These are phyloP conservation scores for Zaprionus lineosus DNA, from an alignment of 2,888 invertebrate genomes.

Conservation along the genomic window DNA sequence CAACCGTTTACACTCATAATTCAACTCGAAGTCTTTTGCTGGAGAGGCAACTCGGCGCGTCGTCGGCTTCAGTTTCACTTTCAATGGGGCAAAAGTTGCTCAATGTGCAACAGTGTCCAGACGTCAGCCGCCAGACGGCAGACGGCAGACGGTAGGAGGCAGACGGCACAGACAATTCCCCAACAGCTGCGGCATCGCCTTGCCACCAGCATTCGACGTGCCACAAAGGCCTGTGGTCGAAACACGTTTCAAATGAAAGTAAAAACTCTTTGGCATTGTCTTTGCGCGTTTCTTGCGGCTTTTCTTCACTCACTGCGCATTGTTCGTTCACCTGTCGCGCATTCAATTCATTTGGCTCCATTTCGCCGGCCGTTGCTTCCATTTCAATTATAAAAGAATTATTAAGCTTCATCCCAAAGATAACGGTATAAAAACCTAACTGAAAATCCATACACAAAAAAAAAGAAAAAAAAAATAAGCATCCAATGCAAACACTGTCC, in stretches of 20 bases:
- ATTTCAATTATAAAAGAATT: slow-evolving; percentile 67
- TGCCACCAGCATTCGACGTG: slow-evolving; percentile 20
- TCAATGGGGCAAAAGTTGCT: slow-evolving; percentile 71
- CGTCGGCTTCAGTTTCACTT: slow-evolving; percentile 64
- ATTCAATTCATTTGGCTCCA: slow-evolving; percentile 27
- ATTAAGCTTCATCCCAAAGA: slow-evolving; percentile 45
- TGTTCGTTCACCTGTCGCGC: slow-evolving; percentile 68
- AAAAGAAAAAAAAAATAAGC: slow-evolving; percentile 2
- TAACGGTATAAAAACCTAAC: slow-evolving; percentile 46
- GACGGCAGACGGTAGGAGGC: too few relatives aligned
- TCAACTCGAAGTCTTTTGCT: slow-evolving; percentile 17
- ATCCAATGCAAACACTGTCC: slow-evolving; percentile 12
- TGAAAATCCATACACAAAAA: not conserved
- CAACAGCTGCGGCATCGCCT: slow-evolving; percentile 18
- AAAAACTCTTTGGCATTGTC: slow-evolving; percentile 77
- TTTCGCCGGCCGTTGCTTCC: slow-evolving; percentile 33
- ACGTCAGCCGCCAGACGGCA: slow-evolving; percentile 24
- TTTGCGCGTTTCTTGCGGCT: slow-evolving; percentile 28
- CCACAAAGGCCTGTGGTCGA: slow-evolving; percentile 43
- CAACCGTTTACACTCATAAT: slow-evolving; percentile 22
- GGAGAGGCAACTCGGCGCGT: slow-evolving; percentile 26
- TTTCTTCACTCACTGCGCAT: slow-evolving; percentile 38
- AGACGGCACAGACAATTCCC: too few relatives aligned
- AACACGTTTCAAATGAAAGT: slow-evolving; percentile 82
- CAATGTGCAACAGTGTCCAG: slow-evolving; percentile 54